Conservation (phyloP, 1,140 invertebrate genomes). For the Holotrichia oblita region DNA sequence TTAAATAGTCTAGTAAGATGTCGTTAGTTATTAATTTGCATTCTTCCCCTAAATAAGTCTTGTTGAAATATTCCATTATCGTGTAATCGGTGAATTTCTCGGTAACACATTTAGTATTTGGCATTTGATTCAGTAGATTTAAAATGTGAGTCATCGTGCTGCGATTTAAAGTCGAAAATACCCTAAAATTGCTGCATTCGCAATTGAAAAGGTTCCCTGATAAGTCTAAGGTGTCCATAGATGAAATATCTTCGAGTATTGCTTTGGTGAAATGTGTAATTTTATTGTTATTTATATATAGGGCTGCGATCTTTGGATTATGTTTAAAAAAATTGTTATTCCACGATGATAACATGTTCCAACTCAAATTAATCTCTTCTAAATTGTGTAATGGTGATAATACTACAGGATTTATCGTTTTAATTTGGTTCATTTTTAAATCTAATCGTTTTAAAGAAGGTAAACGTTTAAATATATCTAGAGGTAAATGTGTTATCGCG, state of each 20-base stretch:
- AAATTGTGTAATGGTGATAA: slow-evolving; percentile 62
- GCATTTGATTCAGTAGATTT: slow-evolving; percentile 16
- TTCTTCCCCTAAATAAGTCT: slow-evolving; percentile 18
- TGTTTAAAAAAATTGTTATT: slow-evolving; percentile 62
- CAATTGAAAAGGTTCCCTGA: slow-evolving; percentile 66
- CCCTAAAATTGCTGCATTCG: slow-evolving; percentile 63
- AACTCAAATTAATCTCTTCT: slow-evolving; percentile 62
- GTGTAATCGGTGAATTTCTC: slow-evolving; percentile 31
- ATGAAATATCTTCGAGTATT: slow-evolving; percentile 67
- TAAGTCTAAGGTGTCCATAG: slow-evolving; percentile 62
- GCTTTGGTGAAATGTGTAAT: slow-evolving; percentile 64
- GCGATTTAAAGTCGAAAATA: slow-evolving; percentile 59
- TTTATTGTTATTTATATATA: slow-evolving; percentile 65
- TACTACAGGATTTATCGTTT: slow-evolving; percentile 59
- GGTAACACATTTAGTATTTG: slow-evolving; percentile 41
- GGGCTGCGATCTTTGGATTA: slow-evolving; percentile 55
- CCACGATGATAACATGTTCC: slow-evolving; percentile 65
- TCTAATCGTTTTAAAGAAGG: slow-evolving; percentile 61
- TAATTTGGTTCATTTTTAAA: slow-evolving; percentile 63
- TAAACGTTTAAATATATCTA: neutral
- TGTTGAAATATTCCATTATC: slow-evolving; percentile 41
- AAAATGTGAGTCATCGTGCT: slow-evolving; percentile 48
- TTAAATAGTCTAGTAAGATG: slow-evolving; percentile 25
- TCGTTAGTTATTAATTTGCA: slow-evolving; percentile 5
- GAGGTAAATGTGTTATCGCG: neutral